Evolutionary conservation across 2,888 invertebrate genomes (phyloP), one percentile per base, ranked within the genome.

Genomic region (Seladonia tumulorum): DNA sequence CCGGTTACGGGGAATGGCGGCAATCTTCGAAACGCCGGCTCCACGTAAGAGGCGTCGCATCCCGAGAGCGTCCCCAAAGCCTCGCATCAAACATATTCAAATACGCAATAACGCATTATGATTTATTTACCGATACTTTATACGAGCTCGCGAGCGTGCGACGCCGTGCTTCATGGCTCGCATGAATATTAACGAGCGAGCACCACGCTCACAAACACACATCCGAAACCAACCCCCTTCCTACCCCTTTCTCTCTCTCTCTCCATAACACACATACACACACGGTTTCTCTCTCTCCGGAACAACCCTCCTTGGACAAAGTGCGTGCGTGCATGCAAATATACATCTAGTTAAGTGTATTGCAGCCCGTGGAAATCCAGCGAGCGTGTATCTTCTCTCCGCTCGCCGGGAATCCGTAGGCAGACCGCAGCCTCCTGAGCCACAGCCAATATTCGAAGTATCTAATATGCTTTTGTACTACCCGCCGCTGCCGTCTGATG

Each of bases 61-160:
- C 63, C 75, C 72, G 5, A 5, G 5, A 5, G 66, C 63, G 45
- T 86, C 83, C 86, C 82, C 81, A 72, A 85, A 83, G 87, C 79
- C 79, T 81, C 83, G 89, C 89, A 91, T 92, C 93, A 92, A 93
- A 93, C 92, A 90, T 92, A 93, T 93, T 93, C 93, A 93, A 93
- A 93, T 93, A 91, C 88, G 91, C 93, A 92, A 93, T 92, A 92
- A 91, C 88, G 89, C 86, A 92, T 91, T 91, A 93, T 94, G 92
- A 94, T 94, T 93, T 93, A 93, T 94, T 93, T 93, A 92, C 92
- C 91, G 91, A 93, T 93, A 93, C 92, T 92, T 92, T 92, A 91
- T 91, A 91, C 86, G 81, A 70, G 84, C 70, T 47, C 79, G 82
- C 74, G 88, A 87, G 87, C 88, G 87, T 86, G 88, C 79, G 80